Conservation (phyloP, 2,888 invertebrate genomes). For the Operophtera brumata region DNA sequence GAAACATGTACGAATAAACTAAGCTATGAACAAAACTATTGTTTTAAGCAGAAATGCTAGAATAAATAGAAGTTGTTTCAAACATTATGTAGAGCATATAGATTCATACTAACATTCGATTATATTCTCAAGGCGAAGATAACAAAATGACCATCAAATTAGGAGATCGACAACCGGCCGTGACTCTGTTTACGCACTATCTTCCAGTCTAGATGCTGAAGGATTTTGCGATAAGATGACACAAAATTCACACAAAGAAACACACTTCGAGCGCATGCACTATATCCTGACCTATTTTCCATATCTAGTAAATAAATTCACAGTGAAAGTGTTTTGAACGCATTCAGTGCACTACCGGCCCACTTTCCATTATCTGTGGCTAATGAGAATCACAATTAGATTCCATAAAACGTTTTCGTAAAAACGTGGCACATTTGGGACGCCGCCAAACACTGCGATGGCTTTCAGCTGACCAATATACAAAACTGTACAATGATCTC, state of each 20-base stretch:
- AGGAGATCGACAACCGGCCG: constrained; percentile 77
- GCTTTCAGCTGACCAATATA: constrained; percentile 56
- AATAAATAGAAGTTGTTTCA: not conserved
- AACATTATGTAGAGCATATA: constrained; percentile 19
- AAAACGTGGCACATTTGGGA: constrained; percentile 54
- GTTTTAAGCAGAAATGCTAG: not conserved
- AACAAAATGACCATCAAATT: constrained; percentile 70
- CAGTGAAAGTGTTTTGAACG: constrained; percentile 58
- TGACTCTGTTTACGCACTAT: constrained; percentile 69
- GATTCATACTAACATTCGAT: constrained; percentile 43
- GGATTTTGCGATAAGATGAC: constrained; percentile 72
- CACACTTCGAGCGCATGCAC: constrained; percentile 27
- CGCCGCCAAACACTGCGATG: constrained; percentile 50
- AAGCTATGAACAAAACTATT: too few relatives aligned
- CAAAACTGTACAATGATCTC: constrained; percentile 70
- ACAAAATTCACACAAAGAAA: constrained; percentile 48
- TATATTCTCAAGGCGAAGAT: constrained; percentile 61
- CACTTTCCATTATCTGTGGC: constrained; percentile 18
- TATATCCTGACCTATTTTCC: constrained; percentile 43
- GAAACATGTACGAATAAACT: not conserved
- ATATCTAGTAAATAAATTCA: constrained; percentile 41
- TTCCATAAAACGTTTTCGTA: constrained; percentile 39
- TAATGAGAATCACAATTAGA: constrained; percentile 46
- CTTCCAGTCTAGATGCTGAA: constrained; percentile 56
- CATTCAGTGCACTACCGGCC: not conserved